A percentile compares a stretch with the other conserved stretches of the same genome.
Conservation (phyloP, 2,797 vertebrate genomes). For the Eurystomus glaucurus region DNA sequence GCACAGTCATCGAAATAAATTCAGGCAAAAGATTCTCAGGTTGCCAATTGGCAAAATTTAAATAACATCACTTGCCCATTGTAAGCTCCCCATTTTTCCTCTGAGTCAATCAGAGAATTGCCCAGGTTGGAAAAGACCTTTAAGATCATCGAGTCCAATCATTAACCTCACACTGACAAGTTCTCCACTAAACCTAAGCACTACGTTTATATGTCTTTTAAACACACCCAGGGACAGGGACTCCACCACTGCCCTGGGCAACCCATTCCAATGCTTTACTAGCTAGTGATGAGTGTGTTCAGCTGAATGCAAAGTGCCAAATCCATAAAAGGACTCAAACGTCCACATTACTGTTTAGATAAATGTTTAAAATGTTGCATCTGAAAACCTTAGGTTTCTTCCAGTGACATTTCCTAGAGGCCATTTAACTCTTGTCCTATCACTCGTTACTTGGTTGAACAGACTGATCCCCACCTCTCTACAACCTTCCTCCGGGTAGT, state of each 20-base stretch:
- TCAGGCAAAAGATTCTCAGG: not conserved
- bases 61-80: not conserved
- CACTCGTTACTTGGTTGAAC: too few relatives aligned
- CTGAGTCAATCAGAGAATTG: too few relatives aligned
- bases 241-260: too few relatives aligned
- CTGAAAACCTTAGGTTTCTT: not conserved
- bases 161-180: too few relatives aligned
- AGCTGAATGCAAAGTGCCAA: not conserved
- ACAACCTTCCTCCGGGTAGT: not conserved
- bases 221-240: too few relatives aligned
- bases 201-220: too few relatives aligned
- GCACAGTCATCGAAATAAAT: not conserved
- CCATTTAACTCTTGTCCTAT: too few relatives aligned
- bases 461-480: too few relatives aligned
- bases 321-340: not conserved
- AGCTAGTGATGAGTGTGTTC: not conserved
- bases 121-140: too few relatives aligned
- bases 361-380: not conserved
- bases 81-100: not conserved
- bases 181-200: too few relatives aligned
- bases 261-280: not conserved
- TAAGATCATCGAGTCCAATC: too few relatives aligned
- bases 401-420: not conserved
- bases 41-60: not conserved
- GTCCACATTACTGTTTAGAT: accelerated